Evolutionary conservation across 1,140 invertebrate species (phyloP).

Genomic region (Tetramorium parvispinum): DNA sequence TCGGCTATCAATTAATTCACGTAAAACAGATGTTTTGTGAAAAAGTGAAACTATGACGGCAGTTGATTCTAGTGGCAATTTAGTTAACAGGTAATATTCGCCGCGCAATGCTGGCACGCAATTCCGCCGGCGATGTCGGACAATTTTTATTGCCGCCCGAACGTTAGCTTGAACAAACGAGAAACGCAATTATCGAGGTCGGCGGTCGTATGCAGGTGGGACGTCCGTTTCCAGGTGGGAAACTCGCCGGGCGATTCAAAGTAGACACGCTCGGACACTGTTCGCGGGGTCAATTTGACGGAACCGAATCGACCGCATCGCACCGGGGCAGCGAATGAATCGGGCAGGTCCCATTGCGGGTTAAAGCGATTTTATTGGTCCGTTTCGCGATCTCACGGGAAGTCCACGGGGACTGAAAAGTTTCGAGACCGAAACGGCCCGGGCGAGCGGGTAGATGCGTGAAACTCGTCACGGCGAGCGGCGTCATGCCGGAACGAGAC

Average conservation of each 20-base stretch:
- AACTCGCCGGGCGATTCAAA: conserved; percentile 44
- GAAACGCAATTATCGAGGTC: conserved; percentile 49
- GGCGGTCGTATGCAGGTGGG: conserved; percentile 14
- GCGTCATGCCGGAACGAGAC: not conserved
- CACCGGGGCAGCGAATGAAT: conserved; percentile 6
- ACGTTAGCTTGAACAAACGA: conserved; percentile 39
- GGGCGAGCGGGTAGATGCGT: not conserved
- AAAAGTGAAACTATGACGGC: not conserved
- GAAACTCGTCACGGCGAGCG: conserved; percentile 34
- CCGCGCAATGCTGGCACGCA: not conserved
- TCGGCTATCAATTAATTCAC: not conserved
- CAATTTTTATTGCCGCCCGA: conserved; percentile 40
- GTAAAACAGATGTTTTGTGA: not conserved
- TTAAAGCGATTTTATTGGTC: conserved; percentile 48
- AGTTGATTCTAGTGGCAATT: conserved; percentile 30
- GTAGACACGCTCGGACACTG: conserved; percentile 41
- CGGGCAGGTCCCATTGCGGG: conserved; percentile 35
- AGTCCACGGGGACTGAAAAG: not conserved
- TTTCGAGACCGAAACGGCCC: not conserved
- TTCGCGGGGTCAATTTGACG: conserved; percentile 51
- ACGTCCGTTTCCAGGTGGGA: conserved; percentile 39
- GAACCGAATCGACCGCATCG: conserved; percentile 27
- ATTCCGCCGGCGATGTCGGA: conserved; percentile 15
- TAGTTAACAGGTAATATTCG: conserved; percentile 41
- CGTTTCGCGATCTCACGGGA: conserved; percentile 13